Evolutionary conservation across 1,140 invertebrate species (phyloP).

Genomic region (Onthophagus taurus): DNA sequence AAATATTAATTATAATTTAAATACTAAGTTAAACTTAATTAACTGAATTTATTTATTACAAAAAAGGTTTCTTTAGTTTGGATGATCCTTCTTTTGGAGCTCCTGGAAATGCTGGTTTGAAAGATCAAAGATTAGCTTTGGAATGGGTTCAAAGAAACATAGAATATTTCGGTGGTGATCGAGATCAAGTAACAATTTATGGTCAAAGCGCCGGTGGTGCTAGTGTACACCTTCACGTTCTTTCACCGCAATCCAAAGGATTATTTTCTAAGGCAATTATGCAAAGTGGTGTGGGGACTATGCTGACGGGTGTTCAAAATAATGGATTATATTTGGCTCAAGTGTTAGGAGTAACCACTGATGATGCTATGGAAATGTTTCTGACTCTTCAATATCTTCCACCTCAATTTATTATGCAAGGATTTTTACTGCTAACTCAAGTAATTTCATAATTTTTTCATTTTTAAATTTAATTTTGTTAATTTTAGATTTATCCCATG

Average conservation of each 20-base stretch:
- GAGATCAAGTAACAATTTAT: conserved; percentile 38
- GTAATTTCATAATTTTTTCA: too few relatives aligned
- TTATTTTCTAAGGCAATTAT: conserved; percentile 52
- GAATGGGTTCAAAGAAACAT: conserved; percentile 50
- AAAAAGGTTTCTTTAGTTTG: conserved; percentile 12
- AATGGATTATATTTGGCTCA: conserved; percentile 32
- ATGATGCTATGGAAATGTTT: conserved; percentile 13
- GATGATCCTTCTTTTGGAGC: conserved; percentile 9
- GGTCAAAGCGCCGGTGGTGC: conserved; percentile 45
- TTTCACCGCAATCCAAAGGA: conserved; percentile 36
- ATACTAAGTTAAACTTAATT: too few relatives aligned
- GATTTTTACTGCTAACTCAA: too few relatives aligned
- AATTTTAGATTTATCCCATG: too few relatives aligned
- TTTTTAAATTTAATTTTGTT: too few relatives aligned
- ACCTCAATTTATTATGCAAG: conserved; percentile 30
- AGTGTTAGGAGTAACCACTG: conserved; percentile 5
- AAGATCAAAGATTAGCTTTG: conserved; percentile 26
- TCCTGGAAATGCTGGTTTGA: conserved; percentile 12
- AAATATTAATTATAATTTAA: conserved; percentile 17
- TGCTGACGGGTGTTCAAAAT: conserved; percentile 38
- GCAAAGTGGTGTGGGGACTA: conserved; percentile 50
- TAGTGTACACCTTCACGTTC: conserved; percentile 28
- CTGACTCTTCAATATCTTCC: conserved; percentile 28
- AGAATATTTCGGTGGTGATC: conserved; percentile 41
- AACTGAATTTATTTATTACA: neutral